Conservation (phyloP, 2,888 invertebrate species). For the Temnothorax ravouxi region DNA sequence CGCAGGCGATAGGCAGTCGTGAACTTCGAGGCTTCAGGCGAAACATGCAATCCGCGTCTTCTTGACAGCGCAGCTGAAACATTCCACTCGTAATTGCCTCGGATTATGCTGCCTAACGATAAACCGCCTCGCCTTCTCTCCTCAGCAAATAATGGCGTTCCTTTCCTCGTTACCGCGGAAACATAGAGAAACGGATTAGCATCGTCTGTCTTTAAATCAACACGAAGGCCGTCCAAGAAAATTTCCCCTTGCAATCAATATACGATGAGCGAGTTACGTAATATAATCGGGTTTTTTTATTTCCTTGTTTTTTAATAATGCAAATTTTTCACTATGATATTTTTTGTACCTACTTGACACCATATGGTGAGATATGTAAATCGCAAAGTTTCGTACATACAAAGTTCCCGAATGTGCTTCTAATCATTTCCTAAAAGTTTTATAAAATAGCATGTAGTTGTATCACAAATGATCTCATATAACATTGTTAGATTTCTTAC, state of each 20-base stretch:
- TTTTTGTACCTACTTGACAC: neutral
- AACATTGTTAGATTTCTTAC: neutral
- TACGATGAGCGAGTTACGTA: neutral
- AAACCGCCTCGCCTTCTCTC: slow-evolving; percentile 76
- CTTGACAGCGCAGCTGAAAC: slow-evolving; percentile 62
- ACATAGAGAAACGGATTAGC: slow-evolving; percentile 40
- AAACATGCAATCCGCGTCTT: slow-evolving; percentile 55
- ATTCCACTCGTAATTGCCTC: slow-evolving; percentile 82
- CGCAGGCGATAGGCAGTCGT: slow-evolving; percentile 26
- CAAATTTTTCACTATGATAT: neutral
- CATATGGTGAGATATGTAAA: neutral
- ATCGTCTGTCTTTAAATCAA: slow-evolving; percentile 34
- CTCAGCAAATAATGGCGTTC: slow-evolving; percentile 68
- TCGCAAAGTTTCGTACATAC: neutral
- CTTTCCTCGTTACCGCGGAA: slow-evolving; percentile 58
- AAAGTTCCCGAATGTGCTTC: neutral
- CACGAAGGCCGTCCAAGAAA: slow-evolving; percentile 10
- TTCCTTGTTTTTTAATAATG: neutral
- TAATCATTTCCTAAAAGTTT: neutral
- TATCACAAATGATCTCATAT: neutral
- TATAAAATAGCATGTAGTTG: neutral
- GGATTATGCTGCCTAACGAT: slow-evolving; percentile 82
- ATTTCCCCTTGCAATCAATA: neutral
- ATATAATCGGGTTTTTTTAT: neutral
- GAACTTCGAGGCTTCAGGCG: slow-evolving; percentile 56